These are phyloP conservation scores for Neomorphus geoffroyi DNA, from an alignment of 2,797 vertebrate genomes.

Conservation along the genomic window DNA sequence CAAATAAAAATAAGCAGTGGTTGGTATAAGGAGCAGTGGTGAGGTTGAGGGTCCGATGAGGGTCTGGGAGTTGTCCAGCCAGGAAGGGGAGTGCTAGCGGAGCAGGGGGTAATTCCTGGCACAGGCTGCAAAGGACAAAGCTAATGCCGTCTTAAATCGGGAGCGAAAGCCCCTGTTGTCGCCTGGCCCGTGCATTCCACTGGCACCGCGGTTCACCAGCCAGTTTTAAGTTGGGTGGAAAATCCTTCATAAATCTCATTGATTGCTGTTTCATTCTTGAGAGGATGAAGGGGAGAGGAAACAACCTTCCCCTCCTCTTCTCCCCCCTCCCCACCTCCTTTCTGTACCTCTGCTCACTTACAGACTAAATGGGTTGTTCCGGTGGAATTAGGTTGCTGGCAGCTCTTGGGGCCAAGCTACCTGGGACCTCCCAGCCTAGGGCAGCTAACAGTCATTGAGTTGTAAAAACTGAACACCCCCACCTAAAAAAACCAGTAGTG, in stretches of 20 bases:
- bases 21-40: not conserved
- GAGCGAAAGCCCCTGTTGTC: slow-evolving; percentile 6
- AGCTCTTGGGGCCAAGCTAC: not conserved
- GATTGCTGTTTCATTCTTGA: slow-evolving; percentile 67
- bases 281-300: slow-evolving; percentile 65
- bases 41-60: not conserved
- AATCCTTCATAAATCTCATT: slow-evolving; percentile 41
- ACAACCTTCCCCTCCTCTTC: not conserved
- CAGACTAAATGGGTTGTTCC: not conserved
- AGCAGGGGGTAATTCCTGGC: slow-evolving; percentile 9
- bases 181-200: slow-evolving; percentile 60
- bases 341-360: not conserved
- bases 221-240: slow-evolving; percentile 8
- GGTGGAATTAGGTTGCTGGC: not conserved
- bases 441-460: not conserved
- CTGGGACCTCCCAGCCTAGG: not conserved
- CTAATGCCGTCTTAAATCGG: slow-evolving; percentile 31
- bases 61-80: not conserved
- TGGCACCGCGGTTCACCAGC: slow-evolving; percentile 33
- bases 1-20: not conserved
- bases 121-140: slow-evolving; percentile 1
- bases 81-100: rapidly evolving
- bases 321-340: not conserved
- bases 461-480: not conserved
- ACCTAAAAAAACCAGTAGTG: not conserved